Evolutionary conservation across 2,113 vertebrate species (phyloP).

Genomic region (Podocnemis expansa): DNA sequence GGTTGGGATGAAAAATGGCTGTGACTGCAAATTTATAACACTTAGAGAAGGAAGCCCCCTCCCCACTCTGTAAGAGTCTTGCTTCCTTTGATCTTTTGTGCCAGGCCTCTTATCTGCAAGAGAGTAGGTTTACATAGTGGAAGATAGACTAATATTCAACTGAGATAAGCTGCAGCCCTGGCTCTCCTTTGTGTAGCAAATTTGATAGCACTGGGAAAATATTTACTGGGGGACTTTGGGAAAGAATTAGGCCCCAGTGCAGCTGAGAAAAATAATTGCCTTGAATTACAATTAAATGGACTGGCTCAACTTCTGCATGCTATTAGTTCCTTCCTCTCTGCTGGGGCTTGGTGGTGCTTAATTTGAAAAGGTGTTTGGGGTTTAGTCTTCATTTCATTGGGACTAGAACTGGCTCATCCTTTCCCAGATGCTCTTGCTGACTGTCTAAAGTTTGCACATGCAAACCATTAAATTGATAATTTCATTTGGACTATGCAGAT

Average conservation of each 20-base stretch:
- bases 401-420: background rate
- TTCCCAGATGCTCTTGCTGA: background rate
- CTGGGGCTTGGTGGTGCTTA: background rate
- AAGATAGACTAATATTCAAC: constrained; percentile 52
- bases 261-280: constrained; percentile 54
- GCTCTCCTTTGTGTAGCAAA: constrained; percentile 55
- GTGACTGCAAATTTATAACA: background rate
- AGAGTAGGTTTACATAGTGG: constrained; percentile 54
- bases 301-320: background rate
- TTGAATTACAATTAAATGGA: constrained; percentile 39
- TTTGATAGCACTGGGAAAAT: constrained; percentile 49
- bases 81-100: constrained; percentile 74
- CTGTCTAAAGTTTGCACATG: background rate
- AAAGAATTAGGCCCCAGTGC: background rate
- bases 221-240: constrained; percentile 54
- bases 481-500: background rate
- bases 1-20: constrained; percentile 5
- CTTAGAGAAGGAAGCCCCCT: background rate
- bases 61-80: constrained; percentile 24
- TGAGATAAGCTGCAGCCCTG: constrained; percentile 53
- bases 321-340: background rate
- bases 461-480: background rate
- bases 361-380: background rate
- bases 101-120: constrained; percentile 51
- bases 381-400: background rate